These are phyloP conservation scores for Clarias laeviceps DNA, from an alignment of 2,797 vertebrate genomes.

Conservation along the genomic window DNA sequence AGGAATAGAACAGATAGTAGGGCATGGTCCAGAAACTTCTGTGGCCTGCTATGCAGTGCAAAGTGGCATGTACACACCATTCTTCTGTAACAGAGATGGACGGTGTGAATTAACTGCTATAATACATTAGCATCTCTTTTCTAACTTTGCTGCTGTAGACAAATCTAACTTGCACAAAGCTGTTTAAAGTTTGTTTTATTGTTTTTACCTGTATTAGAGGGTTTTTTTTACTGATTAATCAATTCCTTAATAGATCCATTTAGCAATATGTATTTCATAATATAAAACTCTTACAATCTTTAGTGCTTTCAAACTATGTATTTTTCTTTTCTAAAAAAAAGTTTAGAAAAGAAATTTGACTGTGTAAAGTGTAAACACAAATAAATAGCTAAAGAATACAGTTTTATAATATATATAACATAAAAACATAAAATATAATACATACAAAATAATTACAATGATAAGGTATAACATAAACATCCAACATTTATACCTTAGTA, in stretches of 20 bases:
- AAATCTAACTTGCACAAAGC: background rate
- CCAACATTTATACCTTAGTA: too few relatives aligned
- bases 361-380: background rate
- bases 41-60: background rate
- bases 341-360: background rate
- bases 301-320: background rate
- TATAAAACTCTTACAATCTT: background rate
- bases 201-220: background rate
- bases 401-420: background rate
- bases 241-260: background rate
- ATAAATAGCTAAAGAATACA: background rate
- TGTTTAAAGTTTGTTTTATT: background rate
- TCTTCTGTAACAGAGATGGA: slow-evolving; percentile 52
- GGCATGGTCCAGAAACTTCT: slow-evolving; percentile 39
- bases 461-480: too few relatives aligned
- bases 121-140: background rate
- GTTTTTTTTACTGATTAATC: background rate
- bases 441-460: too few relatives aligned
- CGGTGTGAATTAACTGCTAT: background rate
- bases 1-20: slow-evolving; percentile 57
- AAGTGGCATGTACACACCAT: slow-evolving; percentile 45
- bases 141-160: background rate
- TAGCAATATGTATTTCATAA: background rate
- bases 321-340: background rate
- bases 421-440: too few relatives aligned